phyloP scores from a whole-genome alignment of 37 sponge, comb jelly and placozoan species.

The Beroe forskalii region DNA sequence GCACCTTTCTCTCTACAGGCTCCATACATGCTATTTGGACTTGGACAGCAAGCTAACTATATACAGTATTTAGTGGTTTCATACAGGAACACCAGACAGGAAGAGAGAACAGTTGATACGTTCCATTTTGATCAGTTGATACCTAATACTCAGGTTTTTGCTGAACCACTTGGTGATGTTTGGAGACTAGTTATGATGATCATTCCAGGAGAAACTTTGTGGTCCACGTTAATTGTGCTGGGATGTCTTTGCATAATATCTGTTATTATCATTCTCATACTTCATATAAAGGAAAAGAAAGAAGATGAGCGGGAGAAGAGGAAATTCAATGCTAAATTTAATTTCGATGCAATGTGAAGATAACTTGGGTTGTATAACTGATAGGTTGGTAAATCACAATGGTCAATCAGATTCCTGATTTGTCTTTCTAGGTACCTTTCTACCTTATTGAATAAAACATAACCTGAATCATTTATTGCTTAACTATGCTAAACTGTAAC shows the following conservation, averaged over 20 bases:
- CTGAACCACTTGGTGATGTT: not conserved
- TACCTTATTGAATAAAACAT: too few relatives aligned
- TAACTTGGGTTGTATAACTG: too few relatives aligned
- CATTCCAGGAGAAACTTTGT: slow-evolving; percentile 4
- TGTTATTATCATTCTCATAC: not conserved
- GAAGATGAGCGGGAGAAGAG: slow-evolving; percentile 55
- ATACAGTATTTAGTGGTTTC: not conserved
- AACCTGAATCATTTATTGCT: too few relatives aligned
- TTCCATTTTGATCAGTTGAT: not conserved
- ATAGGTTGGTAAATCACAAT: too few relatives aligned
- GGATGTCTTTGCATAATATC: not conserved
- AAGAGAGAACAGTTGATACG: not conserved
- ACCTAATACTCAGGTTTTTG: slow-evolving; percentile 26
- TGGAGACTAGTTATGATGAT: slow-evolving; percentile 43
- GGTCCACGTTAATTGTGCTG: not conserved
- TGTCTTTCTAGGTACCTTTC: too few relatives aligned
- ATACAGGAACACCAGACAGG: not conserved
- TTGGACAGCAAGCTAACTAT: slow-evolving; percentile 41
- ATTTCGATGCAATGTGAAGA: slow-evolving; percentile 56
- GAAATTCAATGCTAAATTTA: slow-evolving; percentile 46
- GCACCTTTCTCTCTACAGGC: not conserved
- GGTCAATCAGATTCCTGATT: too few relatives aligned
- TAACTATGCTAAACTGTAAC: too few relatives aligned
- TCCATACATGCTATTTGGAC: slow-evolving; percentile 29
- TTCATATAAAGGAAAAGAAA: slow-evolving; percentile 39